A percentile compares a stretch with the other conserved stretches of the same genome.
These are phyloP conservation scores for Tortrix viridana DNA, from an alignment of 2,888 invertebrate genomes.

Conservation along the genomic window DNA sequence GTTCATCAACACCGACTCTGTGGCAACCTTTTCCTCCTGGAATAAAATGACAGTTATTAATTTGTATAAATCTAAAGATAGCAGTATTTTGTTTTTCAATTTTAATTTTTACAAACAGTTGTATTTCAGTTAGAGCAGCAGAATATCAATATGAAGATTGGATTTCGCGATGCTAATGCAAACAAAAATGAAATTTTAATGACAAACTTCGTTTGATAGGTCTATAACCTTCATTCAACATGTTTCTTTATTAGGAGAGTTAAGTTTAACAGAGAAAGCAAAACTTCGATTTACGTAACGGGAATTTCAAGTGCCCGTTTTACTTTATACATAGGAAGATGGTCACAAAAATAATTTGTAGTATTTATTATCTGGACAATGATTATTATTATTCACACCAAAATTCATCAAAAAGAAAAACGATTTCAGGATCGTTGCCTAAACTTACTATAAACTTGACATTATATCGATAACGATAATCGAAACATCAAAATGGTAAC, in stretches of 20 bases:
- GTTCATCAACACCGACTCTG: constrained; percentile 52
- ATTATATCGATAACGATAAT: constrained; percentile 2
- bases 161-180: no score
- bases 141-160: no score
- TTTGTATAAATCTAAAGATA: no score
- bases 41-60: no score
- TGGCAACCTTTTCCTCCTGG: not conserved
- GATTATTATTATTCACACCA: no score
- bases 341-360: no score
- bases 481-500: constrained; percentile 1
- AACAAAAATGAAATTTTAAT: not conserved
- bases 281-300: constrained; percentile 9
- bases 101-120: no score
- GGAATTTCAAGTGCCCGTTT: not conserved
- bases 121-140: no score
- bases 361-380: no score
- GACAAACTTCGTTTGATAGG: not conserved
- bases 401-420: no score
- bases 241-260: not conserved
- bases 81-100: no score
- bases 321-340: not conserved
- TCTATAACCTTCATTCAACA: constrained; percentile 1
- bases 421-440: no score
- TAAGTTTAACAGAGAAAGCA: not conserved
- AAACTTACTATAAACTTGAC: not conserved